These are phyloP conservation scores for Cryptotis parvus DNA, from an alignment of 2,113 vertebrate genomes.

Conservation along the genomic window DNA sequence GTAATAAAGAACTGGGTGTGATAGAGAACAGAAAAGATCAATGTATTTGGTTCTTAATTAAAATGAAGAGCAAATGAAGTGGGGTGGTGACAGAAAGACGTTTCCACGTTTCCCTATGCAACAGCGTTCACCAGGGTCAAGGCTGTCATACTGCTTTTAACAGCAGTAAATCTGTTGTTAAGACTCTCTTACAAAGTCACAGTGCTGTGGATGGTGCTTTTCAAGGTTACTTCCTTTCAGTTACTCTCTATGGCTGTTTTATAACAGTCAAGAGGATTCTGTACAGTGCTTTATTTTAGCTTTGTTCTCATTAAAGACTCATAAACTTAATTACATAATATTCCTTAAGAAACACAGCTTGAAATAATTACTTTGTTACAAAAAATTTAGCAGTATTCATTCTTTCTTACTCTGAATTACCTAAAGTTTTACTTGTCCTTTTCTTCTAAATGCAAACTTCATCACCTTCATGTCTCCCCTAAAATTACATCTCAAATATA, in stretches of 20 bases:
- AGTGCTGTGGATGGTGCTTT: neutral
- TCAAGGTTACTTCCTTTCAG: slow-evolving; percentile 62
- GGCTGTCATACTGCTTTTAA: neutral
- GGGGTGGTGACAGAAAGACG: neutral
- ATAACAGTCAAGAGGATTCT: slow-evolving; percentile 54
- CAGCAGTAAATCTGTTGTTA: neutral
- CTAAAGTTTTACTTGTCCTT: slow-evolving; percentile 61
- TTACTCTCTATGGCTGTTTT: neutral
- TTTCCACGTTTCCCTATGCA: neutral
- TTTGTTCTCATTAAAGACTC: slow-evolving; percentile 61
- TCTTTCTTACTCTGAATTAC: slow-evolving; percentile 35
- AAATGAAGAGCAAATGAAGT: slow-evolving; percentile 8
- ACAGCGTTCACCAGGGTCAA: neutral
- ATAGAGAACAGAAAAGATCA: slow-evolving; percentile 20
- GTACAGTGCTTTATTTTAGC: slow-evolving; percentile 15
- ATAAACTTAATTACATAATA: slow-evolving; percentile 67
- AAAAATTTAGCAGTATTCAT: slow-evolving; percentile 62
- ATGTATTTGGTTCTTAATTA: neutral
- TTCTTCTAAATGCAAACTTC: slow-evolving; percentile 26
- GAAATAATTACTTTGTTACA: slow-evolving; percentile 75
- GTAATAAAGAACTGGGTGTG: neutral
- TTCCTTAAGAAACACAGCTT: slow-evolving; percentile 75
- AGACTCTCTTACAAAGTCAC: neutral
- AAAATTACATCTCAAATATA: slow-evolving; percentile 45
- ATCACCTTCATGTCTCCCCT: neutral